Base-by-base conservation (phyloP, 2,888 invertebrate species). In the Drosophila mettleri region DNA sequence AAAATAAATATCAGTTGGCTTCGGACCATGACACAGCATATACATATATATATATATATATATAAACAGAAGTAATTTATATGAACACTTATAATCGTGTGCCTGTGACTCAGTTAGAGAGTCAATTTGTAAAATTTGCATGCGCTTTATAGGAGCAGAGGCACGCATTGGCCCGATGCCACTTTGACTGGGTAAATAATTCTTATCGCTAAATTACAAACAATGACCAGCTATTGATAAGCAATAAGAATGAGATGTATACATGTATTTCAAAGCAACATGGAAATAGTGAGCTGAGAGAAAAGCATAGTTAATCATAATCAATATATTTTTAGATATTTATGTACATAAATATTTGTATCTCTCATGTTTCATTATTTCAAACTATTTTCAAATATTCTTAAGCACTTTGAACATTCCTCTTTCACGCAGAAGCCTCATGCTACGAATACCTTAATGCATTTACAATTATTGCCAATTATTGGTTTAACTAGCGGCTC, bases 1-100 rank as follows among this genome's bases (percentile, higher is more conserved):
- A 87, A 86, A 89, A 59, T 52, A 82, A 77, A 86, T 69, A 80
- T 54, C 57, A 52, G 45, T 20, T 71, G 45, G 36, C 38, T 24
- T 51, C 65, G 67, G 48, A 80, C 69, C 48, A 80, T 80, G 87
- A 82, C 54, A 39, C 33, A 51, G 76, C 83, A 85, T 8, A 61
- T 69, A 60, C 54, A 46, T 6, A n/a, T n/a, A n/a, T n/a, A n/a
- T n/a, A n/a, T n/a, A n/a, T n/a, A n/a, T n/a, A n/a, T n/a, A n/a
- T n/a, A n/a, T n/a, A n/a, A n/a, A 48, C 18, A 10, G 8, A 49
- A 24, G 22, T 24, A 5, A 49, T 24, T n/a, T 16, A 12, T 18
- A 46, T 20, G 22, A 7, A n/a, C 24, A 20, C n/a, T n/a, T 46
- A 24, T 12, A 45, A 16, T 22, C 54, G 16, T 34, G 24, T 53